phyloP scores from a whole-genome alignment of 2,797 vertebrate species.

The Falco naumanni region DNA sequence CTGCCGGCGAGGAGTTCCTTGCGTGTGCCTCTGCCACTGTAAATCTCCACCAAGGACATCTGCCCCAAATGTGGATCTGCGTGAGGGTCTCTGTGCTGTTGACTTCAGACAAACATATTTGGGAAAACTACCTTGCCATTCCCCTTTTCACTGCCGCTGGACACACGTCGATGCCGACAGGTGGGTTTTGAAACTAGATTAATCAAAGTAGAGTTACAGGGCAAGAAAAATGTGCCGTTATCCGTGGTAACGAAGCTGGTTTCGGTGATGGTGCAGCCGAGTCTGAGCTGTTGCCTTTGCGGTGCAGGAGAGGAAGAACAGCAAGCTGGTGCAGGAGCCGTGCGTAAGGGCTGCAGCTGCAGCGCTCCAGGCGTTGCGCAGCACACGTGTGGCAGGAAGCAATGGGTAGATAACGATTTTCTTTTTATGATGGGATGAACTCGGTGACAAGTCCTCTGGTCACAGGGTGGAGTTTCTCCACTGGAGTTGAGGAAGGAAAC shows the following conservation, averaged over 20 bases:
- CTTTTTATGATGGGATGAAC: background rate
- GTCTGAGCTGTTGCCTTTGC: background rate
- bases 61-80: rapidly evolving
- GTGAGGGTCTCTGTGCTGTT: background rate
- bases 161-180: background rate
- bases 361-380: background rate
- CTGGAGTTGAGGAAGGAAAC: background rate
- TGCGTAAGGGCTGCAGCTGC: background rate
- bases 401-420: rapidly evolving
- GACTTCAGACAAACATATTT: background rate
- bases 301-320: background rate
- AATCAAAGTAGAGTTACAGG: background rate
- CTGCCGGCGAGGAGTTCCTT: background rate
- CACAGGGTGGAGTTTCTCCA: background rate
- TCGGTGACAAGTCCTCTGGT: rapidly evolving
- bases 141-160: background rate
- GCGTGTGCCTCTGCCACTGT: background rate
- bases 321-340: background rate
- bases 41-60: background rate
- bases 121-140: background rate
- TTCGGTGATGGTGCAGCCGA: background rate
- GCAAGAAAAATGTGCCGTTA: rapidly evolving
- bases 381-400: rapidly evolving
- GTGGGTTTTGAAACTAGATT: background rate
- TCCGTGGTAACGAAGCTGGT: background rate